These are phyloP conservation scores for Encarsia formosa DNA, from an alignment of 2,888 invertebrate genomes.

Conservation along the genomic window DNA sequence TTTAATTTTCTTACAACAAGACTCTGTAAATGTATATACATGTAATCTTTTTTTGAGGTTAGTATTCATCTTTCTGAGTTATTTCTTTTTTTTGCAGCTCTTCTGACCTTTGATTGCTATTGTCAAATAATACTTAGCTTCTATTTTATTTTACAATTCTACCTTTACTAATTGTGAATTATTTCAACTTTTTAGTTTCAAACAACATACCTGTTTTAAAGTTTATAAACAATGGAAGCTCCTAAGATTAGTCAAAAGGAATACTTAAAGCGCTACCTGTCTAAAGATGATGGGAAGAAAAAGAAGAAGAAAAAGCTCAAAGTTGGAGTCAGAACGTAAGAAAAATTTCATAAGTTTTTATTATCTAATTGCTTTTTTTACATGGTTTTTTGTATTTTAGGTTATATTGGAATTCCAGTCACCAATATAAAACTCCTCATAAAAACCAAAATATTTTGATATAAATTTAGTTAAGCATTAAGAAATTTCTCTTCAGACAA, in stretches of 20 bases:
- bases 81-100: too few species aligned
- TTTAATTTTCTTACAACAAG: too few species aligned
- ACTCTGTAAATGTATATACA: too few species aligned
- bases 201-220: too few species aligned
- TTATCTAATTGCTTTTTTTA: background rate
- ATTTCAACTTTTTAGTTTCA: too few species aligned
- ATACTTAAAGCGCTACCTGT: conserved; percentile 74
- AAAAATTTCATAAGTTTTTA: conserved; percentile 24
- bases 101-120: too few species aligned
- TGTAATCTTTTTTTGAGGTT: too few species aligned
- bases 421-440: background rate
- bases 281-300: conserved; percentile 59
- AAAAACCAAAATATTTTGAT: background rate
- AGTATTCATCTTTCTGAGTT: too few species aligned
- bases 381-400: conserved; percentile 38
- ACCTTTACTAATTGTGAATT: too few species aligned
- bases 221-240: conserved; percentile 19
- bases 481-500: conserved; percentile 1
- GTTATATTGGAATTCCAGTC: conserved; percentile 33
- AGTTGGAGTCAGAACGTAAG: conserved; percentile 43
- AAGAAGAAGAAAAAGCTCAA: conserved; percentile 62
- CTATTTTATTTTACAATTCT: too few species aligned
- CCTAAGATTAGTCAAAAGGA: conserved; percentile 62
- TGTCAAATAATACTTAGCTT: too few species aligned
- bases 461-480: background rate